These are phyloP conservation scores for Corapipo altera DNA, from an alignment of 2,113 vertebrate species.

Conservation along the genomic window DNA sequence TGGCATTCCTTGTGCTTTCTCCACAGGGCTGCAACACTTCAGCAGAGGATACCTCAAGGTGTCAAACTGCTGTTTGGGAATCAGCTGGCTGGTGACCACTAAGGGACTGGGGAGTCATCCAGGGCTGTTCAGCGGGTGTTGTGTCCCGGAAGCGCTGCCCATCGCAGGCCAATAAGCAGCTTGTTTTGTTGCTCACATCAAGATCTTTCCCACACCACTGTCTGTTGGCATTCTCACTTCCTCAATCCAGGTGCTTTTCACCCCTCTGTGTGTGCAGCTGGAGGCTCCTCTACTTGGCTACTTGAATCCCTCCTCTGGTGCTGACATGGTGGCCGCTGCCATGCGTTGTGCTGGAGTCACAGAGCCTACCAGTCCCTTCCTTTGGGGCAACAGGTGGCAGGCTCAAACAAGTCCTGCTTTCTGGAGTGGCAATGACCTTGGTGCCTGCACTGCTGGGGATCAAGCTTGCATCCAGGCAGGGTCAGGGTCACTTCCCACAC, in stretches of 20 bases:
- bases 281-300: neutral
- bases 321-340: accelerated
- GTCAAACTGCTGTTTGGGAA: neutral
- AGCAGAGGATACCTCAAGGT: neutral
- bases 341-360: accelerated
- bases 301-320: neutral
- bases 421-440: neutral
- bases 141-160: neutral
- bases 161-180: too few species aligned
- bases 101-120: neutral
- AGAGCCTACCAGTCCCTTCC: neutral
- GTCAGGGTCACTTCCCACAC: accelerated
- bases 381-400: accelerated
- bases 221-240: neutral
- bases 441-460: accelerated
- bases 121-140: accelerated
- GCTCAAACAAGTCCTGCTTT: neutral
- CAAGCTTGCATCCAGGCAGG: neutral
- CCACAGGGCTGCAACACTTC: neutral
- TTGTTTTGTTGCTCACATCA: neutral
- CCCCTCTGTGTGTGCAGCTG: accelerated
- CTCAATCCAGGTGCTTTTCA: neutral
- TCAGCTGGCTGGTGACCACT: neutral
- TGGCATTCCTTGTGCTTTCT: neutral
- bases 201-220: neutral